phyloP scores from a whole-genome alignment of 2,888 invertebrate species.

The Frankliniella intonsa region DNA sequence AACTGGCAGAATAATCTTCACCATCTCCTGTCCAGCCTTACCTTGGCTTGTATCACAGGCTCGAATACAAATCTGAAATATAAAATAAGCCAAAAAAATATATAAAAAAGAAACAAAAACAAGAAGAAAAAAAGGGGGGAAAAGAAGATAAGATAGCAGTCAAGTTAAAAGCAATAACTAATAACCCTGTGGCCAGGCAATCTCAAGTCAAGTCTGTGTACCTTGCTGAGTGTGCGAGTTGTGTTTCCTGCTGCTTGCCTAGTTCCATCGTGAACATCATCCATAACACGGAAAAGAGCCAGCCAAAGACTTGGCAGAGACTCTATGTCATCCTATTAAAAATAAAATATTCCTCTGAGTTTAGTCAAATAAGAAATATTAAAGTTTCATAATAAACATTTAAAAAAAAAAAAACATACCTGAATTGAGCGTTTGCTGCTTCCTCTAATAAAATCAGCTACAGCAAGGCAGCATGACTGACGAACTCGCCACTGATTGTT shows the following conservation, averaged over 20 bases:
- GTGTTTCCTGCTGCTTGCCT: conserved; percentile 69
- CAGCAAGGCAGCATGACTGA: conserved; percentile 84
- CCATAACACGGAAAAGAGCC: conserved; percentile 84
- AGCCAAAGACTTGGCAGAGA: conserved; percentile 65
- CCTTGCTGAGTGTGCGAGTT: conserved; percentile 67
- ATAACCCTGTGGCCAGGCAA: no score
- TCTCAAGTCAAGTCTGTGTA: conserved; percentile 42
- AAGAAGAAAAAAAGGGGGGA: conserved; percentile 7
- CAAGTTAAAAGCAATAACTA: neutral
- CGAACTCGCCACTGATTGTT: conserved; percentile 83
- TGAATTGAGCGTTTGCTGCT: conserved; percentile 39
- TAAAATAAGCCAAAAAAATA: neutral
- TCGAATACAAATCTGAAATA: conserved; percentile 62
- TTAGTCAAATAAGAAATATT: conserved; percentile 31
- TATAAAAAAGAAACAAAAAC: neutral
- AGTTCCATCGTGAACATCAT: conserved; percentile 89
- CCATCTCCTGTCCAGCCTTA: conserved; percentile 66
- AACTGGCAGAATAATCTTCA: conserved; percentile 70
- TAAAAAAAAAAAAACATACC: conserved; percentile 34
- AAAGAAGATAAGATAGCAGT: neutral
- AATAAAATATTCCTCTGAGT: neutral
- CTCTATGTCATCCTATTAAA: conserved; percentile 43
- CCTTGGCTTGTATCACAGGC: conserved; percentile 66
- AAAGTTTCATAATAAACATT: conserved; percentile 32
- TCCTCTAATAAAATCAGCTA: conserved; percentile 76